These are phyloP conservation scores for Abramis brama DNA, from an alignment of 2,113 vertebrate species.

Conservation along the genomic window DNA sequence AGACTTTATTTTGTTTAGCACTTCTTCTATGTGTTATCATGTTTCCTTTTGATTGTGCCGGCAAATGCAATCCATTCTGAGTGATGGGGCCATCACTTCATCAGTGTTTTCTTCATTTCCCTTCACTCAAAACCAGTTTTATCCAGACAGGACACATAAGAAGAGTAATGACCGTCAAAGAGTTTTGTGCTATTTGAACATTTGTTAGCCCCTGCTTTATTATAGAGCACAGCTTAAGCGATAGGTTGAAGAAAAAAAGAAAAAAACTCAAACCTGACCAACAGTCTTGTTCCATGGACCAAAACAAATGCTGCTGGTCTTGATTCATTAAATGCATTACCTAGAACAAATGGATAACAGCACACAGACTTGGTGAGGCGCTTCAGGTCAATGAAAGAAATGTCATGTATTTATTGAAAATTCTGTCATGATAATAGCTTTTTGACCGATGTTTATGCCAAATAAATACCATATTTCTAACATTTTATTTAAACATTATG, in stretches of 20 bases:
- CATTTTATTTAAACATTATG: too few species aligned
- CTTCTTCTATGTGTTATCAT: slow-evolving; percentile 4
- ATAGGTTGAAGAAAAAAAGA: background rate
- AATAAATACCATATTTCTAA: background rate
- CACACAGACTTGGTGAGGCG: background rate
- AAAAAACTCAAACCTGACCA: slow-evolving; percentile 11
- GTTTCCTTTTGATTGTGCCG: background rate
- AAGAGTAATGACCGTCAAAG: background rate
- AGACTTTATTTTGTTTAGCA: slow-evolving; percentile 19
- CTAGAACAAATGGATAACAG: background rate
- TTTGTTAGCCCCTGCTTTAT: background rate
- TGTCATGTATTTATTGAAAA: background rate
- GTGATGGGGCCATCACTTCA: background rate
- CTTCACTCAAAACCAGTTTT: background rate
- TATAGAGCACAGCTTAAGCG: background rate
- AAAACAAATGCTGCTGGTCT: slow-evolving; percentile 31
- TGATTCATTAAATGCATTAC: slow-evolving; percentile 57
- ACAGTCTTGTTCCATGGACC: slow-evolving; percentile 16
- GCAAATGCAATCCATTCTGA: background rate
- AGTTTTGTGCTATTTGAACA: background rate
- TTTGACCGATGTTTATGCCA: slow-evolving; percentile 6
- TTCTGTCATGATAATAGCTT: background rate
- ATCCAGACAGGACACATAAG: background rate
- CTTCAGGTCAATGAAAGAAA: background rate
- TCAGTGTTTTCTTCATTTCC: background rate